phyloP scores from a whole-genome alignment of 2,797 vertebrate species.

The Neosilurus hyrtlii region DNA sequence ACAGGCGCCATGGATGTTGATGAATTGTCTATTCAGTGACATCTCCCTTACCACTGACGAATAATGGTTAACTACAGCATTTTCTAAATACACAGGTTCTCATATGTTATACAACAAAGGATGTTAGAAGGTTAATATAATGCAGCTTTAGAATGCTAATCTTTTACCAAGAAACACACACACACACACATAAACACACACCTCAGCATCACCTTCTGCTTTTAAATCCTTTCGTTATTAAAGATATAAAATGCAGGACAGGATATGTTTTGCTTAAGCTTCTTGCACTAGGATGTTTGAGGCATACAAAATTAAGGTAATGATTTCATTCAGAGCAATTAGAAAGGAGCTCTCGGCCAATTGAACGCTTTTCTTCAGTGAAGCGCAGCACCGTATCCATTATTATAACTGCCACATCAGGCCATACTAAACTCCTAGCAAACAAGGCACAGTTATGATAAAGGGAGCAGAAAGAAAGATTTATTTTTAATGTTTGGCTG shows the following conservation, averaged over 20 bases:
- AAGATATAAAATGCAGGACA: constrained; percentile 19
- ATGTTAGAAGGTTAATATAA: not conserved
- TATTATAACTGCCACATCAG: constrained; percentile 16
- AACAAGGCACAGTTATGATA: not conserved
- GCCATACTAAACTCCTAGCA: not conserved
- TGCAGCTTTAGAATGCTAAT: not conserved
- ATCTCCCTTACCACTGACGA: too few relatives aligned
- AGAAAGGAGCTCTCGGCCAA: constrained; percentile 24
- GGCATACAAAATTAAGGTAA: constrained; percentile 26
- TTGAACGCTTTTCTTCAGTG: constrained; percentile 7
- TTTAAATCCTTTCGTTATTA: constrained; percentile 29
- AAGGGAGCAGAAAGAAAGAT: constrained; percentile 1
- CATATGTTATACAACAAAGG: not conserved
- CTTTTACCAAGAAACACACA: not conserved
- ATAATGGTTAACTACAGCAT: too few relatives aligned
- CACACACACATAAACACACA: not conserved
- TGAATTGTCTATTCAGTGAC: too few relatives aligned
- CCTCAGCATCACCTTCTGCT: constrained; percentile 4
- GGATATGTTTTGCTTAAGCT: constrained; percentile 11
- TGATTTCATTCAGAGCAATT: constrained; percentile 22
- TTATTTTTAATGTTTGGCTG: constrained; percentile 11
- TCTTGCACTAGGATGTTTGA: constrained; percentile 16
- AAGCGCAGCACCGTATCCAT: constrained; percentile 4
- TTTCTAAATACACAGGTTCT: not conserved
- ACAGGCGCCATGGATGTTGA: too few relatives aligned